Base-by-base conservation (phyloP, 1,140 invertebrate genomes). In the Asbolus verrucosus region DNA sequence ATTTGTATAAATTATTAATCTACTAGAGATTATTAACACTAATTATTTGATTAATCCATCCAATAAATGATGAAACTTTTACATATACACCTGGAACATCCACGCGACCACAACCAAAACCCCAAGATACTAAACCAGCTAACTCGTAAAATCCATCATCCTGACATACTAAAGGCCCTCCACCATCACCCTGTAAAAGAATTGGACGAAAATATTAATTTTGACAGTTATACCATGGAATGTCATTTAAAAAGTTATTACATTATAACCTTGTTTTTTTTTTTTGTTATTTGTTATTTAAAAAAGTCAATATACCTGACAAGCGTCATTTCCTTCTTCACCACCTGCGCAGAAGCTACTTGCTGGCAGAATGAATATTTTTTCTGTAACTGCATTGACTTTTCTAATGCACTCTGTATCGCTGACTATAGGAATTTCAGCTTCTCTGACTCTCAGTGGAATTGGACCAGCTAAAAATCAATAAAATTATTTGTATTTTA, bases 11-110 rank as follows among this genome's bases (percentile, higher is more conserved):
- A n/a, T 41, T 41, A 41, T 41, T 11, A 60, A 27, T 38, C 41
- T 31, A 69, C 65, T 76, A 94, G 82, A 92, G 86, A 84, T 95
- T 96, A 83, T 96, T 96, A 66, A 96, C 94, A 78, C 93, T 95
- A 77, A 97, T 96, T 62, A 97, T 97, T 85, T 96, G 94, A 84
- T 97, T 97, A 79, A 97, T 96, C 95, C 95, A 97, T 43, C 94
- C 94, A 71, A 97, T 96, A 82, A 96, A 97, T 2, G 94, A 91
- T 11, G 93, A 94, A 2, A 97, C 94, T 84, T 96, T 96, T 15
- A 96, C 94, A 81, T 97, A 97, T 46, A 97, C 94, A 21, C 94
- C 94, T 9, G 94, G 94, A 9, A 96, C 94, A 80, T 96, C 92
- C 36, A 90, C 84, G 18, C 94, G 84, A 0, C 94, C 94, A 81